Conservation (phyloP, 2,113 vertebrate genomes). For the Gallinago jamesoni region DNA sequence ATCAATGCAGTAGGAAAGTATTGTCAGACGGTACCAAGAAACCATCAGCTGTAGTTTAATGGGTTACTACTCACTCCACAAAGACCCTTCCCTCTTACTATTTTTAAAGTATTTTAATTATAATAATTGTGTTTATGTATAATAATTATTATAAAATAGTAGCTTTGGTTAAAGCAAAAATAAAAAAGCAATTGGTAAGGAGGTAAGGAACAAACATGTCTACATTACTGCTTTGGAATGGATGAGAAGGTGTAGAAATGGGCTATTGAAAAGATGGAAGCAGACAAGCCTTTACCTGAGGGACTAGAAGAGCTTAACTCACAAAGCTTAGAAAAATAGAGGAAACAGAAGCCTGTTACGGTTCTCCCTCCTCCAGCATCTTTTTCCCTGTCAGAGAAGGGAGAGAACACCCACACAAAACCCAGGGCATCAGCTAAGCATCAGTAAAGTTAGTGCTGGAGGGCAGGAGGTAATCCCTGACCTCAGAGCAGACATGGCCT, state of each 20-base stretch:
- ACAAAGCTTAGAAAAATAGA: neutral
- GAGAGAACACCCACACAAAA: neutral
- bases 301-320: neutral
- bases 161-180: neutral
- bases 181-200: neutral
- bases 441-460: neutral
- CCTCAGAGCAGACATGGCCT: neutral
- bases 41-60: neutral
- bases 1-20: neutral
- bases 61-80: neutral
- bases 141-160: neutral
- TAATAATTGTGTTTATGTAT: neutral
- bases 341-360: neutral
- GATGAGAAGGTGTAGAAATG: neutral
- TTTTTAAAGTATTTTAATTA: neutral
- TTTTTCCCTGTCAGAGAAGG: neutral
- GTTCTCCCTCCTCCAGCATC: neutral
- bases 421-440: neutral
- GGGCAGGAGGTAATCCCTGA: neutral
- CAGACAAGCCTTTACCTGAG: neutral
- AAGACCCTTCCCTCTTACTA: neutral
- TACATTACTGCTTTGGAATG: neutral
- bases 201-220: neutral
- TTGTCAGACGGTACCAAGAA: neutral
- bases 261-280: neutral